Base-by-base conservation (phyloP, 1,140 invertebrate species). In the Thalassaphorura encarpata region DNA sequence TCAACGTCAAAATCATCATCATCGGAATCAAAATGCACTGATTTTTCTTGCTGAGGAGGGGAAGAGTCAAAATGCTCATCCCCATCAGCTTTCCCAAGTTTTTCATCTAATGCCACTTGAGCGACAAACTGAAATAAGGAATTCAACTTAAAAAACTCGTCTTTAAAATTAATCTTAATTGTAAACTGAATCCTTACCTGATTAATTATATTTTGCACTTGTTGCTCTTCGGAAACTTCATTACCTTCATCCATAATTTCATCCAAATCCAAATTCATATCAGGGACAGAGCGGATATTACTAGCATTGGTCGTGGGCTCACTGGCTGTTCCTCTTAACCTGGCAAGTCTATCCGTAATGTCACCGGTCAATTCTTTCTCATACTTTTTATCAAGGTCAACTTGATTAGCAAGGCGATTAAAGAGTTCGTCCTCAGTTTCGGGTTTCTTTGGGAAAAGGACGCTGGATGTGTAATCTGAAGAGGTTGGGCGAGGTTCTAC, bases 341-440 rank as follows among this genome's bases (percentile, higher is more conserved):
- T 51, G 13, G 50, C 52, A 15, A 65, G 47, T 41, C 63, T 51
- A 18, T 58, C 53, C 36, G 60, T 63, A 33, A 66, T 58, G 18
- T 61, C 56, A 23, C 43, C 27, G 16, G 56, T 52, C 3, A 58
- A 21, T 18, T 23, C 33, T 11, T 54, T 45, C 1, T 63, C 31
- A 43, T 64, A 56, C 24, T 55, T 57, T 15, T 50, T 69, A 58
- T 79, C 75, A 41, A 83, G 74, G 48, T 72, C 69, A 4, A 73
- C 66, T 69, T 83, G 77, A 21, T 73, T 74, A 54, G 77, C 60
- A 61, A 78, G 80, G 58, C 81, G 75, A 45, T 76, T 76, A 16
- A 83, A 55, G 18, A 83, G 66, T 63, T 80, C 77, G 66, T 80
- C 73, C 21, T 73, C 73, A 71, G 81, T 80, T 61, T 83, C 76